These are phyloP conservation scores for Bufotes viridis DNA, from an alignment of 2,797 vertebrate genomes.

Conservation along the genomic window DNA sequence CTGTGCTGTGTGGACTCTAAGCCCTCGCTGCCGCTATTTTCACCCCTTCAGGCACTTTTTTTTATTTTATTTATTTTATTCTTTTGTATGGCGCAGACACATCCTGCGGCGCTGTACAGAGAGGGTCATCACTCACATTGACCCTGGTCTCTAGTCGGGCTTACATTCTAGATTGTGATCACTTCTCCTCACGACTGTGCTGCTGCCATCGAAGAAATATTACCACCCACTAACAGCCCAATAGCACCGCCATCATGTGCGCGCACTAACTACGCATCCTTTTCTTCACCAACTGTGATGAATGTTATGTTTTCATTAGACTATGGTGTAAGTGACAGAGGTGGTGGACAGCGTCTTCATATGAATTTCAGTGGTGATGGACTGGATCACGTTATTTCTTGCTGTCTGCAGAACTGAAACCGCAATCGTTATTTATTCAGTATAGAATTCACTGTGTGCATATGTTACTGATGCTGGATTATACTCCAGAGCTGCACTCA, in stretches of 20 bases:
- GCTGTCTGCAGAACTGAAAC: neutral
- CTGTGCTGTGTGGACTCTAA: conserved; percentile 83
- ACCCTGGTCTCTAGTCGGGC: no score
- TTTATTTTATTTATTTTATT: no score
- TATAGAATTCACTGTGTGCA: no score
- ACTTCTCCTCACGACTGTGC: neutral
- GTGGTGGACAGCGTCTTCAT: neutral
- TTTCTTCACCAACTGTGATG: neutral
- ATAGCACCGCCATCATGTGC: neutral
- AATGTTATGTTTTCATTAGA: neutral
- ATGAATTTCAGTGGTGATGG: neutral
- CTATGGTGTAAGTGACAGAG: neutral
- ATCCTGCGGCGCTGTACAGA: no score
- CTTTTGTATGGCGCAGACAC: no score
- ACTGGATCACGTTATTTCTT: neutral
- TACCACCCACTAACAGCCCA: neutral
- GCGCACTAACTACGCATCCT: neutral
- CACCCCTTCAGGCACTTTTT: conserved; percentile 8
- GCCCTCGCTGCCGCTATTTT: neutral
- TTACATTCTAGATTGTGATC: neutral
- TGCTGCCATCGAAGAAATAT: neutral
- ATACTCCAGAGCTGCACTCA: no score
- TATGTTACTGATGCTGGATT: no score
- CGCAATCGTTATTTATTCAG: no score
- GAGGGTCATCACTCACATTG: no score